Conservation (phyloP, 2,888 invertebrate genomes). For the Nomada goodeniana region DNA sequence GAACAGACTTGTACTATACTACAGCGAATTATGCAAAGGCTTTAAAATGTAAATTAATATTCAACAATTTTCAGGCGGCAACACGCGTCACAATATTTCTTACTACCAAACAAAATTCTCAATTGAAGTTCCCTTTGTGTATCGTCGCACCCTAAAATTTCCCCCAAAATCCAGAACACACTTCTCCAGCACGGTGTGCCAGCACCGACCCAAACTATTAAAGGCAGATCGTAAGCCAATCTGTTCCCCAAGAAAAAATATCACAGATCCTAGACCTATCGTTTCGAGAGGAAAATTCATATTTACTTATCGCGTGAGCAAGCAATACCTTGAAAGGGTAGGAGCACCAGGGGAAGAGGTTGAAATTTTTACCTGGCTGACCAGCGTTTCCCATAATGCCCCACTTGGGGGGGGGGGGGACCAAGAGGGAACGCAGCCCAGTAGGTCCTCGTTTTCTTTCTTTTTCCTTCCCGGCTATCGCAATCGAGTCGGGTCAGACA, state of each 20-base stretch:
- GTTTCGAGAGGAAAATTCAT: slow-evolving; percentile 22
- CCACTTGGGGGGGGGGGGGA: not conserved
- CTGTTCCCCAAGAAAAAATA: not conserved
- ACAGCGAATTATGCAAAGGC: too few species aligned
- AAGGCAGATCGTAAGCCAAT: not conserved
- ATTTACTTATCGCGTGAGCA: slow-evolving; percentile 48
- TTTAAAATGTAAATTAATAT: too few species aligned
- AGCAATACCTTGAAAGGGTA: slow-evolving; percentile 29
- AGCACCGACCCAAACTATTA: not conserved
- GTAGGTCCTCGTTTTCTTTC: slow-evolving; percentile 17
- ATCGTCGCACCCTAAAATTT: too few species aligned
- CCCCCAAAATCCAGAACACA: too few species aligned
- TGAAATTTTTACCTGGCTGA: slow-evolving; percentile 52
- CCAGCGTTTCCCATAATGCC: slow-evolving; percentile 7
- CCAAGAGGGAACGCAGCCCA: slow-evolving; percentile 17
- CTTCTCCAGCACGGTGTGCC: too few species aligned
- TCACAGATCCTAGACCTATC: not conserved
- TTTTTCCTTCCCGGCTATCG: slow-evolving; percentile 38
- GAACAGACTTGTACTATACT: too few species aligned
- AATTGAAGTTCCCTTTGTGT: too few species aligned
- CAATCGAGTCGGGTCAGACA: slow-evolving; percentile 44
- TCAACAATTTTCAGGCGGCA: too few species aligned
- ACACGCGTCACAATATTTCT: too few species aligned
- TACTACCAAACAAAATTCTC: too few species aligned
- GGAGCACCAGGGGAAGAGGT: slow-evolving; percentile 25